These are phyloP conservation scores for Sebastes taczanowskii DNA, from an alignment of 2,797 vertebrate species.

Conservation along the genomic window DNA sequence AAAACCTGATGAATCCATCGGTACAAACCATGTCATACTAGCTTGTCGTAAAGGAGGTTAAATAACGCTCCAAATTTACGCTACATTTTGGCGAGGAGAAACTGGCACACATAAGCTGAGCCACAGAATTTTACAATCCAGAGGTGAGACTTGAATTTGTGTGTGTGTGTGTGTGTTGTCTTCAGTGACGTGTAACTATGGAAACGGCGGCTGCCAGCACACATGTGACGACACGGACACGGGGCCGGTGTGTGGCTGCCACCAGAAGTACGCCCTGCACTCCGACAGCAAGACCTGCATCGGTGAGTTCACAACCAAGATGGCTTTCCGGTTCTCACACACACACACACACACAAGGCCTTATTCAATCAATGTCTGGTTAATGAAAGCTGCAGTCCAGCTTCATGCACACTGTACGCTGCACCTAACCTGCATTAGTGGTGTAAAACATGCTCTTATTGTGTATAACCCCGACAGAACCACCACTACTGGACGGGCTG, in stretches of 20 bases:
- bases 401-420: background rate
- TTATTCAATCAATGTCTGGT: too few relatives aligned
- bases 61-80: too few relatives aligned
- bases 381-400: background rate
- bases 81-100: too few relatives aligned
- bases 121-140: background rate
- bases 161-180: constrained; percentile 30
- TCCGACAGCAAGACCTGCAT: constrained; percentile 96
- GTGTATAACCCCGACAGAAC: background rate
- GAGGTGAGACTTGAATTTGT: background rate
- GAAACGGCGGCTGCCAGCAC: constrained; percentile 98
- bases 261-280: constrained; percentile 97
- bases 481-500: background rate
- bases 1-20: too few relatives aligned
- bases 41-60: too few relatives aligned
- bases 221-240: constrained; percentile 95
- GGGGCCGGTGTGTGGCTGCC: constrained; percentile 93
- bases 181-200: constrained; percentile 99
- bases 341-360: background rate
- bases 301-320: constrained; percentile 86
- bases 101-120: too few relatives aligned
- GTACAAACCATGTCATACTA: too few relatives aligned
- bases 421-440: background rate
- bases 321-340: background rate
- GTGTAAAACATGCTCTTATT: background rate